These are phyloP conservation scores for Zeus faber DNA, from an alignment of 2,113 vertebrate genomes.

Conservation along the genomic window DNA sequence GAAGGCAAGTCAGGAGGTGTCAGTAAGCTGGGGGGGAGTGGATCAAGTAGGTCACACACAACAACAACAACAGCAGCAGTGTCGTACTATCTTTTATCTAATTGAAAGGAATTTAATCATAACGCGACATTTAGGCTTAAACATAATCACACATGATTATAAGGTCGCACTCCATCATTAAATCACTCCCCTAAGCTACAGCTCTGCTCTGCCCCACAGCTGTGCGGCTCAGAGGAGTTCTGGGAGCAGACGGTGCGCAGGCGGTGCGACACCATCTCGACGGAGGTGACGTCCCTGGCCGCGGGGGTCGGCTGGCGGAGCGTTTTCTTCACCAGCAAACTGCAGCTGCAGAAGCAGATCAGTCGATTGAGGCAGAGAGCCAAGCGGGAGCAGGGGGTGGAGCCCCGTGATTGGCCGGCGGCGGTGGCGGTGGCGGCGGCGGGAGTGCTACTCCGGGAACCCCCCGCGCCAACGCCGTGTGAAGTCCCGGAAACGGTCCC, in stretches of 20 bases:
- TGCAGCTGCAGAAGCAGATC: conserved; percentile 80
- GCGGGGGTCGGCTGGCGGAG: conserved; percentile 76
- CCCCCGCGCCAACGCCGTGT: too few relatives aligned
- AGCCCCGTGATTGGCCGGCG: not conserved
- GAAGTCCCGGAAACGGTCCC: too few relatives aligned
- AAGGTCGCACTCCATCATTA: too few relatives aligned
- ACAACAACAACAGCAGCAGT: too few relatives aligned
- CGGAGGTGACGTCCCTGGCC: conserved; percentile 73
- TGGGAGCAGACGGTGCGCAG: conserved; percentile 75
- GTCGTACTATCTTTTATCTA: too few relatives aligned
- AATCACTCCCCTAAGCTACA: too few relatives aligned
- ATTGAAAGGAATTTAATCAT: too few relatives aligned
- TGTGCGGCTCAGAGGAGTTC: conserved; percentile 73
- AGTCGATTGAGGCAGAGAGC: conserved; percentile 56
- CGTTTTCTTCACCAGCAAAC: conserved; percentile 79
- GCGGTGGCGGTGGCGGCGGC: not conserved
- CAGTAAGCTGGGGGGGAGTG: too few relatives aligned
- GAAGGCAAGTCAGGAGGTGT: conserved; percentile 65
- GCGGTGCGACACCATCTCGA: conserved; percentile 61
- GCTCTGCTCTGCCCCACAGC: conserved; percentile 41
- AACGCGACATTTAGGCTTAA: too few relatives aligned
- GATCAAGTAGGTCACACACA: too few relatives aligned
- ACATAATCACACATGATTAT: too few relatives aligned
- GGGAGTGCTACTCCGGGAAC: not conserved
- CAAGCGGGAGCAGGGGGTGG: conserved; percentile 1